Conservation (phyloP, 2,113 vertebrate genomes). For the Raphicerus campestris region DNA sequence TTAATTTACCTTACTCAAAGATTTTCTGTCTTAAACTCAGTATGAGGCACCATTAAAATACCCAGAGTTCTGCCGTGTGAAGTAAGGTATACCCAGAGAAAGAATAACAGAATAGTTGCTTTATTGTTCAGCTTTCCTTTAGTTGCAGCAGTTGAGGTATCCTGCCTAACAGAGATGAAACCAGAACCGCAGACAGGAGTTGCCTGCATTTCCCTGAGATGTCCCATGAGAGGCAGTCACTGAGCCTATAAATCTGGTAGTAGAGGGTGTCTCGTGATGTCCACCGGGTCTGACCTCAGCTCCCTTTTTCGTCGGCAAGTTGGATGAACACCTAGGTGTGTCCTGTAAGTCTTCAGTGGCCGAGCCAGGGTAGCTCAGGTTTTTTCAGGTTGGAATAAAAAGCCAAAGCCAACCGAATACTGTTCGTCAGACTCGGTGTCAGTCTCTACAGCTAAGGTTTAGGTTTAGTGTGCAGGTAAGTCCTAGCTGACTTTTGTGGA, state of each 20-base stretch:
- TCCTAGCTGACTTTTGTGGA: neutral
- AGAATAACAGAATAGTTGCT: neutral
- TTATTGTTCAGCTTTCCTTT: neutral
- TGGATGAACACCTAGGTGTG: neutral
- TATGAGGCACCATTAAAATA: neutral
- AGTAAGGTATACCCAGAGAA: neutral
- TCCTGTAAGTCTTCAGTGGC: neutral
- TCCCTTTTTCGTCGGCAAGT: neutral
- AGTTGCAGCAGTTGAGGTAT: neutral
- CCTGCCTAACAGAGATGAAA: neutral
- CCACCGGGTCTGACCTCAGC: neutral
- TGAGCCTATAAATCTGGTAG: neutral
- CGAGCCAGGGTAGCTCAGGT: neutral
- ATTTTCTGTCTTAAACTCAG: slow-evolving; percentile 18
- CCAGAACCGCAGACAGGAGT: neutral
- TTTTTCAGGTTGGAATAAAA: neutral
- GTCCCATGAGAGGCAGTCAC: neutral
- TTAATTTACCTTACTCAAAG: neutral
- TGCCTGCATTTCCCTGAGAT: neutral
- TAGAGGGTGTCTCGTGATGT: neutral
- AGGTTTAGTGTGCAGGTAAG: neutral
- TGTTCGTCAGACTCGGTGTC: neutral
- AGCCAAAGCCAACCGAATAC: neutral
- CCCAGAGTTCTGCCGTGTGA: neutral
- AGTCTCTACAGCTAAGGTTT: neutral